A percentile compares a stretch with the other conserved stretches of the same genome.
phyloP scores from a whole-genome alignment of 2,888 invertebrate genomes.

The Parnassius apollo region DNA sequence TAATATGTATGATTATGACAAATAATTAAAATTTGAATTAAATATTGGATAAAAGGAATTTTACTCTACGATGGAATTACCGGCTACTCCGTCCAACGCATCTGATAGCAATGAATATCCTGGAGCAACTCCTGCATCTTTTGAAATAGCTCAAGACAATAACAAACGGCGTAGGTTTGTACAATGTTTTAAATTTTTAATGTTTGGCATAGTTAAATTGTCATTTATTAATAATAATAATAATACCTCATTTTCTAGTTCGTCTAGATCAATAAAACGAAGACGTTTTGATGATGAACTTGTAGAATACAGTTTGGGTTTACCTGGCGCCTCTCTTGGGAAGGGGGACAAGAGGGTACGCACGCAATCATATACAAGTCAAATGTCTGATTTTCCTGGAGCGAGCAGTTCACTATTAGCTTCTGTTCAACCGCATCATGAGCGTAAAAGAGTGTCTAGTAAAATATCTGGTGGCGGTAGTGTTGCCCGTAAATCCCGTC shows the following conservation, averaged over 20 bases:
- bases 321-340: constrained; percentile 79
- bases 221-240: not conserved
- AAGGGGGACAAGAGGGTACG: constrained; percentile 73
- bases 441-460: constrained; percentile 58
- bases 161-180: constrained; percentile 74
- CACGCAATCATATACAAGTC: constrained; percentile 76
- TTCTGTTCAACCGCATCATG: constrained; percentile 50
- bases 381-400: constrained; percentile 70
- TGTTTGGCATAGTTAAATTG: not conserved
- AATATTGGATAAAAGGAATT: too few relatives aligned
- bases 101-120: constrained; percentile 71
- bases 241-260: constrained; percentile 78
- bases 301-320: constrained; percentile 92
- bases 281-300: constrained; percentile 98
- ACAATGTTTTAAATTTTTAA: not conserved
- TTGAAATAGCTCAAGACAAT: constrained; percentile 62
- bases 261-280: constrained; percentile 96
- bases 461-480: constrained; percentile 67
- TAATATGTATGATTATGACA: not conserved
- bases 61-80: constrained; percentile 59
- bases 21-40: too few relatives aligned
- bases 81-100: constrained; percentile 64
- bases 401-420: constrained; percentile 37
- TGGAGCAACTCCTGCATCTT: constrained; percentile 53
- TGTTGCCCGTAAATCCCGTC: constrained; percentile 74